phyloP scores from a whole-genome alignment of 2,888 invertebrate species.

The Pachymerium ferrugineum region DNA sequence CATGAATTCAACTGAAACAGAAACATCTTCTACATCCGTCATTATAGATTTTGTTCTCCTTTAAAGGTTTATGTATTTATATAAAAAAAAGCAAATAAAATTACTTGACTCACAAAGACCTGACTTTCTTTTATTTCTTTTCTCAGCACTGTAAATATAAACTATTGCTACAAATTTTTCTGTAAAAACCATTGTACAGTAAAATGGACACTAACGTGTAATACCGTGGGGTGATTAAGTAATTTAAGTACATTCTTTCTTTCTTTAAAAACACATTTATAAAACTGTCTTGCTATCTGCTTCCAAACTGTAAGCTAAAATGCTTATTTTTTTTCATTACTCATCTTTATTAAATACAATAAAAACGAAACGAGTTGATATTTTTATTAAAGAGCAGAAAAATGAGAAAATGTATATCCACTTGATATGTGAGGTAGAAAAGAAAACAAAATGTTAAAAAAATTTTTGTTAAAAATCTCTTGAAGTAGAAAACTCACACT shows the following conservation, averaged over 20 bases:
- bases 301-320: background rate
- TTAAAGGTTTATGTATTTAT: too few relatives aligned
- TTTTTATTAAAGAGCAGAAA: background rate
- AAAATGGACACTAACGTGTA: background rate
- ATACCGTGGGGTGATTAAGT: background rate
- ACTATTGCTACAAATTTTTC: background rate
- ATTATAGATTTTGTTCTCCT: too few relatives aligned
- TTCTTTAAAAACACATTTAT: background rate
- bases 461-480: background rate
- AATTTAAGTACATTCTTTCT: background rate
- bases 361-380: background rate
- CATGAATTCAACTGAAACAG: too few relatives aligned
- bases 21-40: too few relatives aligned
- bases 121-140: slow-evolving; percentile 11
- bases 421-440: background rate
- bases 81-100: background rate
- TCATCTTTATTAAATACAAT: background rate
- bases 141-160: background rate
- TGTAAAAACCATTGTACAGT: slow-evolving; percentile 14
- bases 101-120: background rate
- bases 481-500: slow-evolving; percentile 11
- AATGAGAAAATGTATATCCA: background rate
- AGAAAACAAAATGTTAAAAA: background rate
- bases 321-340: background rate
- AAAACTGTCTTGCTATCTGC: background rate